phyloP scores from a whole-genome alignment of 1,140 invertebrate species.

The Solenopsis fugax region DNA sequence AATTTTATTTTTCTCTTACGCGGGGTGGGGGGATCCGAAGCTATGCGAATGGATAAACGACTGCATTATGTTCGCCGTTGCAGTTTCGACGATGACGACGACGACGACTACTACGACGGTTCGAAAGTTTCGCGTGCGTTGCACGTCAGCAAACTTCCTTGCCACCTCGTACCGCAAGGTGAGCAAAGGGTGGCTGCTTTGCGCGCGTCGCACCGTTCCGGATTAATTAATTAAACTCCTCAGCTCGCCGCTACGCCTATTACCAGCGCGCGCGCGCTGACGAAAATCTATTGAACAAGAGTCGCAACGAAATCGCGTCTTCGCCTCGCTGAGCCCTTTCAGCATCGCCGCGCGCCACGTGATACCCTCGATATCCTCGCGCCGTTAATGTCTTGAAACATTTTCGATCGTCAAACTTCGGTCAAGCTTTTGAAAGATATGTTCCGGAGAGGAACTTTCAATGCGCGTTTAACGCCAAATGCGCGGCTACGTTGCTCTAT shows the following conservation, averaged over 20 bases:
- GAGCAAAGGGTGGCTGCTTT: conserved; percentile 47
- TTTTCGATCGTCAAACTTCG: conserved; percentile 39
- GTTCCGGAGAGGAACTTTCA: background rate
- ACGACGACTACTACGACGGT: too few relatives aligned
- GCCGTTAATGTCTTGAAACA: conserved; percentile 34
- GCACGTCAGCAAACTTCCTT: conserved; percentile 10
- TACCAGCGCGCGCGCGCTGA: background rate
- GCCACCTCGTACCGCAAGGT: conserved; percentile 32
- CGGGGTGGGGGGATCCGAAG: background rate
- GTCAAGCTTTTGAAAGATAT: conserved; percentile 38
- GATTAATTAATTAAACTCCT: conserved; percentile 69
- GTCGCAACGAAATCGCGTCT: conserved; percentile 41
- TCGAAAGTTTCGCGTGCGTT: conserved; percentile 43
- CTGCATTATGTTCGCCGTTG: conserved; percentile 31
- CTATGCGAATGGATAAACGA: conserved; percentile 34
- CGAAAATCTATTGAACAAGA: conserved; percentile 43
- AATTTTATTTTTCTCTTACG: conserved; percentile 24
- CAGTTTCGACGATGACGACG: background rate
- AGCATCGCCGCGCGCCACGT: background rate
- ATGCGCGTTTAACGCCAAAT: background rate
- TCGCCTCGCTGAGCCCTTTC: conserved; percentile 28
- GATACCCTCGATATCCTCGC: conserved; percentile 33
- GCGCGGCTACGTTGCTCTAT: background rate
- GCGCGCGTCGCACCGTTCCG: conserved; percentile 17
- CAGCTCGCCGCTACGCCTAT: background rate